phyloP scores from a whole-genome alignment of 2,113 vertebrate species.

The Eleginops maclovinus region DNA sequence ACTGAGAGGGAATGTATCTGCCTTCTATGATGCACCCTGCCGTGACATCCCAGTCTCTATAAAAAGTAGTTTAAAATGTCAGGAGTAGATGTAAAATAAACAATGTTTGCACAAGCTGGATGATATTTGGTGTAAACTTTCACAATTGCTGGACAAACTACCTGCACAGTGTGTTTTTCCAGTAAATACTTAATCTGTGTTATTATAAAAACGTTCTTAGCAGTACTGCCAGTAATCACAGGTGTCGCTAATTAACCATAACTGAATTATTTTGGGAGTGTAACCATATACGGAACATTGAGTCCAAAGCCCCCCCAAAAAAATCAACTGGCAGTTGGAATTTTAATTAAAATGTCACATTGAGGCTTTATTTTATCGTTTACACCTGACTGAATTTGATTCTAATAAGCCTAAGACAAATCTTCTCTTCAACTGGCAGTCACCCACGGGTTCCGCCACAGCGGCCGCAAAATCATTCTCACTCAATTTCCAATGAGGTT shows the following conservation, averaged over 20 bases:
- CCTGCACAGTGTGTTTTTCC: too few species aligned
- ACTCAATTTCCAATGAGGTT: slow-evolving; percentile 35
- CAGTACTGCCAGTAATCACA: background rate
- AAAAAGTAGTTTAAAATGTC: background rate
- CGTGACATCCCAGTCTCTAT: too few species aligned
- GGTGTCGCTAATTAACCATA: background rate
- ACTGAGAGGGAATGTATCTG: too few species aligned
- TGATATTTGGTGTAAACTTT: too few species aligned
- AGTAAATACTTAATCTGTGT: background rate
- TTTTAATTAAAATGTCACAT: background rate
- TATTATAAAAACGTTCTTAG: too few species aligned
- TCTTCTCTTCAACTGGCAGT: background rate
- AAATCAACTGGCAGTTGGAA: background rate
- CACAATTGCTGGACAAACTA: too few species aligned
- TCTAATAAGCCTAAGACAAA: background rate
- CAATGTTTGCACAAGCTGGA: too few species aligned
- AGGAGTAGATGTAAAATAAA: background rate
- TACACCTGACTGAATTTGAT: background rate
- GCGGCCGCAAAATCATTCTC: slow-evolving; percentile 44
- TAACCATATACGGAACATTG: background rate
- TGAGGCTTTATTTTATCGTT: background rate
- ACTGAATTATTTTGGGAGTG: background rate
- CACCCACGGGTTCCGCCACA: slow-evolving; percentile 30
- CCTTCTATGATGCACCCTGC: too few species aligned
- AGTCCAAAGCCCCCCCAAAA: background rate